Percentiles rank a stretch among this genome's conserved stretches.
Conservation (phyloP, 2,113 vertebrate species). For the Perca fluviatilis region DNA sequence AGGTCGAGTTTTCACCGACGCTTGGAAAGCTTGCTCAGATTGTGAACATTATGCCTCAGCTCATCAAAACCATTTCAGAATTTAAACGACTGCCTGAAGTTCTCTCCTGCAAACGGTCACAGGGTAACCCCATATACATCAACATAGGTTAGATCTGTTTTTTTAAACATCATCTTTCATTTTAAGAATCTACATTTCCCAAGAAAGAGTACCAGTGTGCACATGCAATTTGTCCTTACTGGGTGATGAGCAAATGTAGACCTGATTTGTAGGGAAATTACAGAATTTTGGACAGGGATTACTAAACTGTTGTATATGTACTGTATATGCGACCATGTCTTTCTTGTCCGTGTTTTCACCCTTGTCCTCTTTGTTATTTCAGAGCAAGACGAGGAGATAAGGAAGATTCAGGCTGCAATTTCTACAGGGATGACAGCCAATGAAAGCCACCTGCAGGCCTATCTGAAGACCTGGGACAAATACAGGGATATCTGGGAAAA, state of each 20-base stretch:
- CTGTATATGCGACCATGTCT: not conserved
- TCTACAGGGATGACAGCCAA: slow-evolving; percentile 85
- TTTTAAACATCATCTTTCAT: not conserved
- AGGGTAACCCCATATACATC: slow-evolving; percentile 81
- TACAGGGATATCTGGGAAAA: slow-evolving; percentile 92
- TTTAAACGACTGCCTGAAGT: slow-evolving; percentile 89
- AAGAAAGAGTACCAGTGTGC: not conserved
- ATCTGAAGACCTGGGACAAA: slow-evolving; percentile 91
- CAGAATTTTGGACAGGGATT: too few species aligned
- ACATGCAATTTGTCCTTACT: not conserved
- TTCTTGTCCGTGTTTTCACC: not conserved
- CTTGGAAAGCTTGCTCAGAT: slow-evolving; percentile 81
- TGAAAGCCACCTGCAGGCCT: slow-evolving; percentile 82
- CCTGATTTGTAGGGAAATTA: not conserved
- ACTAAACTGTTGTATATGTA: not conserved
- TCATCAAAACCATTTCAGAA: slow-evolving; percentile 85
- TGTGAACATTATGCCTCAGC: slow-evolving; percentile 77
- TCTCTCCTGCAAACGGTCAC: slow-evolving; percentile 63
- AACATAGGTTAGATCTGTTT: slow-evolving; percentile 79
- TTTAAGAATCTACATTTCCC: not conserved
- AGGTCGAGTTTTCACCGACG: slow-evolving; percentile 90
- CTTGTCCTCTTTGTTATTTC: slow-evolving; percentile 8
- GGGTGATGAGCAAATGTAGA: not conserved
- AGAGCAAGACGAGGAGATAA: slow-evolving; percentile 91
- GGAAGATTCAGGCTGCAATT: slow-evolving; percentile 88